Conservation (phyloP, 2,888 invertebrate species). For the Nasonovia ribisnigri region DNA sequence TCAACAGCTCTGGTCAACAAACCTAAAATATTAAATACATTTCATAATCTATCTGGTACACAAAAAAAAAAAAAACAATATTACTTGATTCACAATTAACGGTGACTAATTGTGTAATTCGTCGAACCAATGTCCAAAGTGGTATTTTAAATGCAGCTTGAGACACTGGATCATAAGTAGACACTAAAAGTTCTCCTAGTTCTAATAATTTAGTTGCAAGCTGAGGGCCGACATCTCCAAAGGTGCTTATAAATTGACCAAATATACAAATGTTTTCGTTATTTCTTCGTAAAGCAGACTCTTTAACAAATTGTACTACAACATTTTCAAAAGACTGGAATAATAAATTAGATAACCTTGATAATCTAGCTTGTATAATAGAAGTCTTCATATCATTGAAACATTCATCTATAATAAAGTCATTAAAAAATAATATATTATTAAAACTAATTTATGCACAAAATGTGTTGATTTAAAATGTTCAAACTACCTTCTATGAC, state of each 20-base stretch:
- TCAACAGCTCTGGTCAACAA: slow-evolving; percentile 56
- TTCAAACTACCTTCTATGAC: slow-evolving; percentile 35
- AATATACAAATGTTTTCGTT: slow-evolving; percentile 44
- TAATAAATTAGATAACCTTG: slow-evolving; percentile 58
- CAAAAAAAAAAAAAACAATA: background rate
- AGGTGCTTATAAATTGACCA: slow-evolving; percentile 54
- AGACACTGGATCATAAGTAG: slow-evolving; percentile 51
- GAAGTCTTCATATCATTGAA: slow-evolving; percentile 8
- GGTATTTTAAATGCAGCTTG: slow-evolving; percentile 53
- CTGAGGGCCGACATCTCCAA: slow-evolving; percentile 36
- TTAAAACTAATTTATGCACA: background rate
- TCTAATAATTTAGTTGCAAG: slow-evolving; percentile 46
- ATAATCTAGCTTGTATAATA: slow-evolving; percentile 47
- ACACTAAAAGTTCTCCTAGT: slow-evolving; percentile 56
- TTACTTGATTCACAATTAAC: slow-evolving; percentile 58
- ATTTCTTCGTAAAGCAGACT: slow-evolving; percentile 46
- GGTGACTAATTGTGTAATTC: slow-evolving; percentile 55
- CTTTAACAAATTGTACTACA: slow-evolving; percentile 48
- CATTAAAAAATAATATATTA: slow-evolving; percentile 9
- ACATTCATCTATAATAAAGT: slow-evolving; percentile 14
- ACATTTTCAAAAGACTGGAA: slow-evolving; percentile 54
- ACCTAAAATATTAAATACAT: slow-evolving; percentile 31
- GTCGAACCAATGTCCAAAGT: slow-evolving; percentile 47
- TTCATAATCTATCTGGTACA: background rate
- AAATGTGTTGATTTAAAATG: background rate